These are phyloP conservation scores for Brienomyrus longianalis DNA, from an alignment of 2,113 vertebrate genomes.

Conservation along the genomic window DNA sequence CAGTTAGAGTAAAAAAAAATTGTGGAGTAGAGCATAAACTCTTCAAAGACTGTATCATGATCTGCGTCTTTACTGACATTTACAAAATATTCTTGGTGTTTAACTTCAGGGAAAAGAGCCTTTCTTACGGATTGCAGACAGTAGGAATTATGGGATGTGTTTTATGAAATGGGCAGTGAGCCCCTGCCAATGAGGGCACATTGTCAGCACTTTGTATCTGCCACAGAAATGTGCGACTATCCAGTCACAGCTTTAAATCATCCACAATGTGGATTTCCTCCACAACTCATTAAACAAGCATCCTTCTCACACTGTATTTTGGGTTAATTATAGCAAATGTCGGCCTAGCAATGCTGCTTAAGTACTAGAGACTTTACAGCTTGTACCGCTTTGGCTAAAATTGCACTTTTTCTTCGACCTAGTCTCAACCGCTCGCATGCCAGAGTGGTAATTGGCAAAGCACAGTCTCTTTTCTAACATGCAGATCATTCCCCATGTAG, in stretches of 20 bases:
- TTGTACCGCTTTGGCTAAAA: not conserved
- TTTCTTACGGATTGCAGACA: not conserved
- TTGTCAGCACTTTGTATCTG: not conserved
- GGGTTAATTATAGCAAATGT: conserved; percentile 1
- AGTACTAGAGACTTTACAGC: not conserved
- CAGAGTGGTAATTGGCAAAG: not conserved
- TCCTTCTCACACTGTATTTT: conserved; percentile 12
- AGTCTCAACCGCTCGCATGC: not conserved
- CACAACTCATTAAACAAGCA: not conserved
- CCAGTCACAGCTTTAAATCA: not conserved
- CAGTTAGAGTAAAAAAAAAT: not conserved
- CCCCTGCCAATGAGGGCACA: not conserved
- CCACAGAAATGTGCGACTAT: not conserved
- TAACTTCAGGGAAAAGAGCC: not conserved
- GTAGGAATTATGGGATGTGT: not conserved
- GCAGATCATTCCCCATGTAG: not conserved
- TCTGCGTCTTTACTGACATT: not conserved
- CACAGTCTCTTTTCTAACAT: not conserved
- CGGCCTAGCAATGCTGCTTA: not conserved
- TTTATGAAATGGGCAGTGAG: not conserved
- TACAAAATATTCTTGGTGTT: not conserved
- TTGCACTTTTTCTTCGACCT: not conserved
- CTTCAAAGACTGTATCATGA: not conserved
- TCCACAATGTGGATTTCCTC: not conserved
- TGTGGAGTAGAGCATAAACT: not conserved